Conservation (phyloP, 2,888 invertebrate species). For the Panzeria rudis region DNA sequence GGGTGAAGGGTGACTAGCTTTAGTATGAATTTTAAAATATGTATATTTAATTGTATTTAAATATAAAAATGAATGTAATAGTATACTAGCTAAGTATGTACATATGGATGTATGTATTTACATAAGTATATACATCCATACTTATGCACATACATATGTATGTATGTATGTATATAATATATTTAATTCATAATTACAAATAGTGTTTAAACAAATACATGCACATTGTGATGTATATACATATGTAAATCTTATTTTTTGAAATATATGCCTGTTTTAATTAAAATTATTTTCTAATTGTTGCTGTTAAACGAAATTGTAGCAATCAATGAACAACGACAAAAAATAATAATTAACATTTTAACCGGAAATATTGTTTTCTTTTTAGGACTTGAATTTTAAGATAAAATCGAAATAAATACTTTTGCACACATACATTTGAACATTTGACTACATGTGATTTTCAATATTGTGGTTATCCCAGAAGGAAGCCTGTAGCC, state of each 20-base stretch:
- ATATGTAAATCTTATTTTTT: slow-evolving; percentile 34
- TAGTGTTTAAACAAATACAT: background rate
- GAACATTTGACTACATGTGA: background rate
- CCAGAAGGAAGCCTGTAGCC: too few species aligned
- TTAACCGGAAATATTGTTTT: slow-evolving; percentile 61
- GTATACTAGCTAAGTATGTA: too few species aligned
- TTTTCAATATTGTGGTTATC: background rate
- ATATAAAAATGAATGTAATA: slow-evolving; percentile 17
- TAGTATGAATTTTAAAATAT: slow-evolving; percentile 48
- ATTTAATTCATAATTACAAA: slow-evolving; percentile 10
- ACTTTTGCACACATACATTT: background rate
- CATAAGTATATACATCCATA: background rate
- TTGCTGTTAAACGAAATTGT: slow-evolving; percentile 27
- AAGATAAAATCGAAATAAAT: slow-evolving; percentile 37
- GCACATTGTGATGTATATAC: slow-evolving; percentile 11
- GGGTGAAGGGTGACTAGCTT: slow-evolving; percentile 80
- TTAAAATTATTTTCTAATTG: slow-evolving; percentile 47
- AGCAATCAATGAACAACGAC: slow-evolving; percentile 35
- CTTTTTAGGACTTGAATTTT: slow-evolving; percentile 37
- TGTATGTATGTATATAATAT: background rate
- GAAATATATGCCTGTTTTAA: slow-evolving; percentile 34
- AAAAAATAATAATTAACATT: slow-evolving; percentile 26
- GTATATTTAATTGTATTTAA: slow-evolving; percentile 11
- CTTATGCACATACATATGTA: background rate
- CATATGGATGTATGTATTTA: background rate